Evolutionary conservation across 2,113 vertebrate genomes (phyloP), one percentile per base, ranked within the genome.

Genomic region (Podarcis cretensis): DNA sequence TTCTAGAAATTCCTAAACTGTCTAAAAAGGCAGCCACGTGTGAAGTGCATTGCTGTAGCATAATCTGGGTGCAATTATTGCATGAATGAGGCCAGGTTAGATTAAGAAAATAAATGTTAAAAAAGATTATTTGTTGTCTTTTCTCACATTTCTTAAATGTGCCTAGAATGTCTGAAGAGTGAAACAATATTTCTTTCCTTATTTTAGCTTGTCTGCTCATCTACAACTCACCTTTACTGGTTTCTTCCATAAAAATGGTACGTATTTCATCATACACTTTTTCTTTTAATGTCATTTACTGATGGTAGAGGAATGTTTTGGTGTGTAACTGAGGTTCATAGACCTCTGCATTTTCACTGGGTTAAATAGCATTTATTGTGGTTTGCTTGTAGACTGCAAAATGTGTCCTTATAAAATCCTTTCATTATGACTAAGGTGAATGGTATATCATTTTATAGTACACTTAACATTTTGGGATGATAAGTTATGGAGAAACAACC

Each of bases 241-340:
- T 96, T 99, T 99, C 98, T 99, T 99, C 98, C 98, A 99, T 97
- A 99, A 99, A 97, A 98, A 98, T 95, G 99, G 99, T 99, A 97
- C 93, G 98, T 97, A 83, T 76, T 76, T 54, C 30, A 54, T 54
- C 10, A 13, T 1, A n/a, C 27, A 43, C 68, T 43, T 43, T 37
- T 65, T 48, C 57, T 81, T 32, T 63, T 16, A 65, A 3, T 86
- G 74, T 18, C 35, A n/a, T 54, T 54, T 54, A 54, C 48, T 54
- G 57, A 27, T 73, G 16, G 69, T n/a, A 86, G 2, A 43, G 27
- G 57, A 32, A 32, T 78, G 16, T 43, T n/a, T 86, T 86, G 20
- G 18, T 25, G 20, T 77, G 40, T 30, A 48, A 13, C 76, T 27
- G 40, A 65, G 65, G 35, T 30, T 48, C 59, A 32, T 69, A 1